Evolutionary conservation across 2,113 vertebrate genomes (phyloP).

Genomic region (Zonotrichia leucophrys): DNA sequence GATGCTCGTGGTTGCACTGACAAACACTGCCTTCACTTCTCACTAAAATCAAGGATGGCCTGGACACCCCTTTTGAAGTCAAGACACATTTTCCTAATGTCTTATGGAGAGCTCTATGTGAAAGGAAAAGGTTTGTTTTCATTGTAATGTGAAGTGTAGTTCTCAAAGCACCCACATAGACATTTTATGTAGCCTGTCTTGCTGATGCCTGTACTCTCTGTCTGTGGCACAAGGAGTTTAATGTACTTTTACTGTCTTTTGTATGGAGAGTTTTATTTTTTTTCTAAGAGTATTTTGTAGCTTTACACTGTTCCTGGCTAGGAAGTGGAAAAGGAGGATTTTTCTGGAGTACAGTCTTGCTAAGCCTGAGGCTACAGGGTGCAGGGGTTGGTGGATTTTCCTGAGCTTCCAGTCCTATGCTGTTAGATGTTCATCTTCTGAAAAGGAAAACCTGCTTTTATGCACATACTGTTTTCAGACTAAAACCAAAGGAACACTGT

Average conservation of each 20-base stretch:
- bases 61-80: neutral
- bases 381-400: neutral
- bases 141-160: neutral
- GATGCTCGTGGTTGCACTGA: rapidly evolving
- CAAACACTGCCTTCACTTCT: neutral
- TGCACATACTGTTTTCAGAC: neutral
- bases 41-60: neutral
- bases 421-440: neutral
- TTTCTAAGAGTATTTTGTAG: neutral
- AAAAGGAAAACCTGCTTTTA: neutral
- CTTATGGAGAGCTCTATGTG: neutral
- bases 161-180: neutral
- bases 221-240: neutral
- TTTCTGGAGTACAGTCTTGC: neutral
- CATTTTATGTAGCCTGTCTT: neutral
- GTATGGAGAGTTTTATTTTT: neutral
- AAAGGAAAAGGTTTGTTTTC: neutral
- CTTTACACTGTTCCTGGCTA: neutral
- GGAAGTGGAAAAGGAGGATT: neutral
- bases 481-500: neutral
- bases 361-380: neutral
- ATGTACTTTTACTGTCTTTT: neutral
- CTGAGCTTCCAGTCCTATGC: neutral
- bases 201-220: neutral
- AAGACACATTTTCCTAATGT: neutral